Base-by-base conservation (phyloP, 1,140 invertebrate genomes). In the Rhyacophila brunnea region DNA sequence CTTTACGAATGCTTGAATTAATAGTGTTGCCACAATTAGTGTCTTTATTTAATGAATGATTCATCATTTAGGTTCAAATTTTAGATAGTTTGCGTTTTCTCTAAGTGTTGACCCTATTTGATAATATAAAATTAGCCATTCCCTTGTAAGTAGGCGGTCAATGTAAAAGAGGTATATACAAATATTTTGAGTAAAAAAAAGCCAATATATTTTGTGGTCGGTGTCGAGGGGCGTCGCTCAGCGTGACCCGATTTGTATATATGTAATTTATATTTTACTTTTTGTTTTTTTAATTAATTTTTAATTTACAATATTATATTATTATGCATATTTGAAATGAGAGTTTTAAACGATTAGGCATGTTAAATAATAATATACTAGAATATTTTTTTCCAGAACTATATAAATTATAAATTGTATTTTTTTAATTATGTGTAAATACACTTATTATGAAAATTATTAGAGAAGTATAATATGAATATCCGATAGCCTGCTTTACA, bases 361-460 rank as follows among this genome's bases (percentile, higher is more conserved):
- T 59, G 56, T 59, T 64, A 64, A 59, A 58, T 59, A 56, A 20
- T 23, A 40, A 55, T 56, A 56, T 60, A 63, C 46, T 47, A 58
- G 54, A 62, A 58, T 62, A 61, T 61, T 64, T 65, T 62, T 65
- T 65, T 65, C 54, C 63, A 55, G 60, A 65, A 57, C 53, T 56
- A 48, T 53, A 28, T 54, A 60, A 49, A 64, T 52, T 57, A 65
- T 57, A 51, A 54, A 65, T 65, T 60, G 63, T 65, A 65, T 65
- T 65, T 65, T 65, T 65, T 65, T 65, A 64, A 65, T 54, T 53
- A 35, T 65, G 43, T 65, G 58, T 65, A 60, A 60, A 64, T 64
- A 59, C 51, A 64, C 57, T 19, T 47, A 48, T 36, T 34, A 52
- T 15, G 53, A 52, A 28, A 53, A 52, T 57, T 58, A 51, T 63